Conservation (phyloP, 64 coral and sea anemone genomes). For the Dendrophyllia cribrosa region DNA sequence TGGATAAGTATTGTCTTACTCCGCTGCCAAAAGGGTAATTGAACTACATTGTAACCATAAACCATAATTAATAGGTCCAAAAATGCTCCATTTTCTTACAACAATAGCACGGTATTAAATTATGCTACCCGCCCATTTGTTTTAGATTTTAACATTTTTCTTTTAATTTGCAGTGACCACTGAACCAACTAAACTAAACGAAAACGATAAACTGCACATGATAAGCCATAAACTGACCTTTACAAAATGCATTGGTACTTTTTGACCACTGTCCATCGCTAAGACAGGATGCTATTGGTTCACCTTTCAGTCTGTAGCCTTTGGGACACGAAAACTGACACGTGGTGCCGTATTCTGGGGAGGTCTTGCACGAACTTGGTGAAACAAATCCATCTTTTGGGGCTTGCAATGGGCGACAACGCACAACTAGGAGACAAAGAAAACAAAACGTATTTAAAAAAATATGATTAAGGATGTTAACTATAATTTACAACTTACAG, state of each 20-base stretch:
- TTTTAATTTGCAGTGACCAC: no score
- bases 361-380: not conserved
- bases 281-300: constrained; percentile 8
- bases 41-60: no score
- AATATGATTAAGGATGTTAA: not conserved
- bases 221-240: constrained; percentile 16
- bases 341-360: not conserved
- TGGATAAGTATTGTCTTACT: no score
- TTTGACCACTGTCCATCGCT: constrained; percentile 23
- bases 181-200: no score
- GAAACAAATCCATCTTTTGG: not conserved
- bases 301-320: constrained; percentile 22
- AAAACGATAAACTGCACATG: no score
- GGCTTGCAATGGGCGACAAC: not conserved
- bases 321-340: constrained; percentile 26
- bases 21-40: no score
- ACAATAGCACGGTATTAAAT: no score
- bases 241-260: not conserved
- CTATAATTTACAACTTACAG: no score
- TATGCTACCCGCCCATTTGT: no score
- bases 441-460: not conserved
- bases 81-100: no score
- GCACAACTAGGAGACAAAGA: not conserved
- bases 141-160: no score
- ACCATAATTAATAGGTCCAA: no score